Evolutionary conservation across 1,140 invertebrate species (phyloP).

Genomic region (Pachypeltis micranthus): DNA sequence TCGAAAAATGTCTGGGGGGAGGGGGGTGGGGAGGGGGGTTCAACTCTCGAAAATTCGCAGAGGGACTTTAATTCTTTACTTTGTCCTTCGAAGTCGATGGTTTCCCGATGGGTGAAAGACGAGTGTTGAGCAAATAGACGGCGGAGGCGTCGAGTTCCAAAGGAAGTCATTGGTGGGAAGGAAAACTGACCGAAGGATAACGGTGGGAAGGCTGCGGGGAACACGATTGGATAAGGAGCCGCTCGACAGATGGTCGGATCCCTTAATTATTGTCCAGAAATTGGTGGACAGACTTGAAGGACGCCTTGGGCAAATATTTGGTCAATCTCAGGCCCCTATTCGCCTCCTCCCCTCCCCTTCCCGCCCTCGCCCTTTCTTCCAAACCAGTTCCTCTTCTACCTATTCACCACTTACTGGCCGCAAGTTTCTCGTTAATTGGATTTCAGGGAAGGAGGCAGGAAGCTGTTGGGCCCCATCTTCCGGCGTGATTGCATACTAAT

Average conservation of each 20-base stretch:
- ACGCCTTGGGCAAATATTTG: constrained; percentile 9
- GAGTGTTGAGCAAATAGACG: neutral
- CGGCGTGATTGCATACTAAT: neutral
- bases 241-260: neutral
- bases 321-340: neutral
- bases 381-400: no score
- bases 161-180: neutral
- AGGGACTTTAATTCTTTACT: no score
- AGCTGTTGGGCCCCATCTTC: no score
- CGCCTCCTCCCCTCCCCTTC: no score
- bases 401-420: constrained; percentile 1
- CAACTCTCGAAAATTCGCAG: no score
- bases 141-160: neutral
- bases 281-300: neutral
- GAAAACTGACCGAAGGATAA: neutral
- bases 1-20: no score
- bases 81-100: no score
- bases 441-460: neutral
- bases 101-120: no score
- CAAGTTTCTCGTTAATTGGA: constrained; percentile 7
- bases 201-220: neutral
- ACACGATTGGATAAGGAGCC: neutral
- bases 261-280: constrained; percentile 8
- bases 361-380: no score
- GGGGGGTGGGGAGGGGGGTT: no score